Percentiles rank a stretch among this genome's conserved stretches.
Evolutionary conservation across 2,888 invertebrate genomes (phyloP).

Genomic region (Atrina japonica): DNA sequence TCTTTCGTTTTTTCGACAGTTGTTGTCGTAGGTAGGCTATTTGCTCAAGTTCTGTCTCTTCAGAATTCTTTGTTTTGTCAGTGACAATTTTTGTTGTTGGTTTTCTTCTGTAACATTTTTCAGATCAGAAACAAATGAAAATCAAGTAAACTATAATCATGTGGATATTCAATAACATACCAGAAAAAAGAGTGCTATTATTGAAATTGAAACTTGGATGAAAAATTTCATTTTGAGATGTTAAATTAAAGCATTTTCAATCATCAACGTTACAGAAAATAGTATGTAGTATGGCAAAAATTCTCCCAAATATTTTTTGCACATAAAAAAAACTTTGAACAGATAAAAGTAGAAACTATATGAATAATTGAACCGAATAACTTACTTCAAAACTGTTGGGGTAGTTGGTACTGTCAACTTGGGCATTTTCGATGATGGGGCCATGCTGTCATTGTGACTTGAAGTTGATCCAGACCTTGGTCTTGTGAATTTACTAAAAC

Average conservation of each 20-base stretch:
- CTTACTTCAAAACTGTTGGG: slow-evolving; percentile 64
- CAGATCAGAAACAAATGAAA: too few species aligned
- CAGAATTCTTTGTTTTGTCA: slow-evolving; percentile 63
- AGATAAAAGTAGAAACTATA: too few species aligned
- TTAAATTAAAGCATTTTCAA: too few species aligned
- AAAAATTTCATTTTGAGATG: too few species aligned
- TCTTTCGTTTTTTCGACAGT: slow-evolving; percentile 63
- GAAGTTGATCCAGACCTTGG: slow-evolving; percentile 40
- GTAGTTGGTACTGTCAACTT: slow-evolving; percentile 57
- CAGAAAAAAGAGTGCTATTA: neutral
- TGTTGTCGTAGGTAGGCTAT: slow-evolving; percentile 68
- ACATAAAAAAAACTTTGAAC: too few species aligned
- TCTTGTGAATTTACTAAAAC: neutral
- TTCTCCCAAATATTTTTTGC: too few species aligned
- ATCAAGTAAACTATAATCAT: neutral
- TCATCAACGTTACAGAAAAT: too few species aligned
- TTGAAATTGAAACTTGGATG: too few species aligned
- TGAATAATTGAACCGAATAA: too few species aligned
- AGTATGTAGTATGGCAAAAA: too few species aligned
- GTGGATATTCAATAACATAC: neutral
- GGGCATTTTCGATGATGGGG: slow-evolving; percentile 36
- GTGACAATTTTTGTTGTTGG: slow-evolving; percentile 39
- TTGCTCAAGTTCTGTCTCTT: slow-evolving; percentile 74
- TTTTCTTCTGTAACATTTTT: slow-evolving; percentile 56
- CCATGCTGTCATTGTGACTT: slow-evolving; percentile 22